Evolutionary conservation across 2,113 vertebrate species (phyloP).

Genomic region (Oriolus oriolus): DNA sequence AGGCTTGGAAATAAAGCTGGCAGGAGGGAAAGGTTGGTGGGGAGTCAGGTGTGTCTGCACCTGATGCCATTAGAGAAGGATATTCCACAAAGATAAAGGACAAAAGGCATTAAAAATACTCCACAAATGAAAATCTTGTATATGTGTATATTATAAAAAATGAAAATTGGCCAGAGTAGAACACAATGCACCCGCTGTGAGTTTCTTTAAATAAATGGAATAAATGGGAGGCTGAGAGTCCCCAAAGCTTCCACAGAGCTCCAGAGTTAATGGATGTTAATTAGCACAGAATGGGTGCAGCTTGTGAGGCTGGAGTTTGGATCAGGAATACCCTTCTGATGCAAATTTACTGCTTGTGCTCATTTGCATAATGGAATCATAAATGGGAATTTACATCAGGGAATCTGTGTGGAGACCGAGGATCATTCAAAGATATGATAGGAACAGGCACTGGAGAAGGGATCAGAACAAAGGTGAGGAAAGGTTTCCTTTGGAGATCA

Average conservation of each 20-base stretch:
- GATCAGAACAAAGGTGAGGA: not conserved
- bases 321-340: not conserved
- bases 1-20: not conserved
- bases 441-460: not conserved
- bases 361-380: not conserved
- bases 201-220: not conserved
- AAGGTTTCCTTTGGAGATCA: not conserved
- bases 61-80: not conserved
- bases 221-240: not conserved
- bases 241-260: not conserved
- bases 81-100: not conserved
- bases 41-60: not conserved
- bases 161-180: not conserved
- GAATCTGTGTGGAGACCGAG: not conserved
- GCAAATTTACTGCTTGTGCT: not conserved
- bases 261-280: not conserved
- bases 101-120: not conserved
- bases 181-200: not conserved
- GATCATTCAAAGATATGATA: not conserved
- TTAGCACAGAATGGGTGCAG: not conserved
- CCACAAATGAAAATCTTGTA: not conserved
- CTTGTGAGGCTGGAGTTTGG: constrained; percentile 11
- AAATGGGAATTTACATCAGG: not conserved
- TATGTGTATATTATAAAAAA: not conserved
- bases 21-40: not conserved